Evolutionary conservation across 2,797 vertebrate species (phyloP).

Genomic region (Pelochelys cantorii): DNA sequence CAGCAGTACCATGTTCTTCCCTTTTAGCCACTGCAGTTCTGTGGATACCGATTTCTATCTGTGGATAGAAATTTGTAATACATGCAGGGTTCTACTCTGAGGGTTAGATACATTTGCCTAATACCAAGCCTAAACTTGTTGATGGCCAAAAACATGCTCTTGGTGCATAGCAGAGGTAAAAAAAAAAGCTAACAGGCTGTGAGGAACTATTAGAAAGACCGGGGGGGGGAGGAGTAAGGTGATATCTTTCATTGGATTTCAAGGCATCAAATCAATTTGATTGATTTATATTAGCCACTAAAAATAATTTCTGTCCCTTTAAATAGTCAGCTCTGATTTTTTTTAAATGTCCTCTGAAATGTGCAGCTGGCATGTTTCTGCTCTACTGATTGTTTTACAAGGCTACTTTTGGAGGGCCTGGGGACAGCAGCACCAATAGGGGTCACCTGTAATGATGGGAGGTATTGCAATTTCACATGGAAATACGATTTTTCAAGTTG

Average conservation of each 20-base stretch:
- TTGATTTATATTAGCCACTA: not conserved
- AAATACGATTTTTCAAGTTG: not conserved
- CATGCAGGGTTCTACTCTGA: no score
- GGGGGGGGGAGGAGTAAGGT: no score
- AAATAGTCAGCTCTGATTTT: not conserved
- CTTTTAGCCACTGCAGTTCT: no score
- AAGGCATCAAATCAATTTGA: not conserved
- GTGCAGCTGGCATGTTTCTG: not conserved
- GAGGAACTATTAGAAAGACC: no score
- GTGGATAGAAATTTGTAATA: no score
- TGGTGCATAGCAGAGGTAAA: no score
- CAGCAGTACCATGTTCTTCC: no score
- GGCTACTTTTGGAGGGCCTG: not conserved
- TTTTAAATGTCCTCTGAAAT: not conserved
- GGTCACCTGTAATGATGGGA: not conserved
- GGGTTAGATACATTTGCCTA: no score
- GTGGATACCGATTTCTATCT: no score
- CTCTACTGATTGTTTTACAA: not conserved
- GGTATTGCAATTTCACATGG: not conserved
- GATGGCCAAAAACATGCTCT: no score
- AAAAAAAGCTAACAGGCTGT: no score
- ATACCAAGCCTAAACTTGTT: no score
- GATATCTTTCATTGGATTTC: not conserved
- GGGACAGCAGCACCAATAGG: not conserved
- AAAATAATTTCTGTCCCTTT: not conserved